phyloP scores from a whole-genome alignment of 1,140 invertebrate species.

The Hormaphis cornu region DNA sequence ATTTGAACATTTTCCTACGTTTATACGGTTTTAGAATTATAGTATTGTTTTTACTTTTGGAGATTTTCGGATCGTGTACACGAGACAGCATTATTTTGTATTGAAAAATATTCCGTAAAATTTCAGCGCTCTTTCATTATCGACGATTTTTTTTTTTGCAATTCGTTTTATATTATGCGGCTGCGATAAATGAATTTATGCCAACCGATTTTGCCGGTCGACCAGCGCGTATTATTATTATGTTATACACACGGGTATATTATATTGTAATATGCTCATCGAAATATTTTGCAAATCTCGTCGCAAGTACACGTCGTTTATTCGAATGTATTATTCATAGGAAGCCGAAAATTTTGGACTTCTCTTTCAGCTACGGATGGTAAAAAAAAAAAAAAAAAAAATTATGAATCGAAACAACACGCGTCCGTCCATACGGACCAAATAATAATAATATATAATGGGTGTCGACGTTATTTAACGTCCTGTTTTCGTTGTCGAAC shows the following conservation, averaged over 20 bases:
- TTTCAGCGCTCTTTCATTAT: not conserved
- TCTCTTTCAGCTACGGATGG: not conserved
- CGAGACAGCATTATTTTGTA: too few species aligned
- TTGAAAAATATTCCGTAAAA: not conserved
- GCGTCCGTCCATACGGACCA: not conserved
- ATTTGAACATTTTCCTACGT: too few species aligned
- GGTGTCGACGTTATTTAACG: not conserved
- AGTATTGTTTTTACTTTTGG: too few species aligned
- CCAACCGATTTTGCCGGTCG: not conserved
- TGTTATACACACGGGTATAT: too few species aligned
- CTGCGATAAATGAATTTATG: not conserved
- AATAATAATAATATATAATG: too few species aligned
- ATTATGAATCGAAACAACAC: not conserved
- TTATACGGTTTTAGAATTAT: too few species aligned
- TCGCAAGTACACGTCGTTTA: not conserved
- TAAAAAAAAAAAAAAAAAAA: too few species aligned
- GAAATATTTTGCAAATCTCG: slow-evolving; percentile 10
- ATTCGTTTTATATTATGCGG: not conserved
- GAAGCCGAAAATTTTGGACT: not conserved
- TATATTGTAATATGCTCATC: not conserved
- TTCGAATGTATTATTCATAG: not conserved
- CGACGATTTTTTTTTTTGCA: not conserved
- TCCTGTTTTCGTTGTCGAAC: not conserved
- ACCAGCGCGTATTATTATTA: too few species aligned
- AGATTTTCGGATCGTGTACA: too few species aligned